Percentiles rank a stretch among this genome's conserved stretches.
phyloP scores from a whole-genome alignment of 1,140 invertebrate species.

The Oncopeltus fasciatus region DNA sequence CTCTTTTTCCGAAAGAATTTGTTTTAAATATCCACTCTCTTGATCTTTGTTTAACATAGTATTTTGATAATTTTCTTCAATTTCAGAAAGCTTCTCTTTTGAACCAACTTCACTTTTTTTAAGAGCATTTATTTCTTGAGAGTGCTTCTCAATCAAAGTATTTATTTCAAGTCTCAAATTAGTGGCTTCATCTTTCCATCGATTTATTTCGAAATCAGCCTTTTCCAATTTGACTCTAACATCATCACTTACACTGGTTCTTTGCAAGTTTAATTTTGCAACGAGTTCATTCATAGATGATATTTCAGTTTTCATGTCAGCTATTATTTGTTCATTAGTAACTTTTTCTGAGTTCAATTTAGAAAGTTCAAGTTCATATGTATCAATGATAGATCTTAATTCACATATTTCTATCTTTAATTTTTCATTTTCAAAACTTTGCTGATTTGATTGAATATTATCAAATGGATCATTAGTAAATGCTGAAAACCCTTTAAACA shows the following conservation, averaged over 20 bases:
- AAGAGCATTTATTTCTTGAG: constrained; percentile 27
- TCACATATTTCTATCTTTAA: not conserved
- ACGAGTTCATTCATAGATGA: not conserved
- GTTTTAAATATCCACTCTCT: constrained; percentile 19
- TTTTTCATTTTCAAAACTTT: not conserved
- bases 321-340: constrained; percentile 15
- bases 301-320: constrained; percentile 16
- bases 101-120: constrained; percentile 31
- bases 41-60: constrained; percentile 17
- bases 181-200: not conserved
- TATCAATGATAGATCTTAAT: not conserved
- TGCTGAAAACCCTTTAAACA: not conserved
- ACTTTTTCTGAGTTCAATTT: constrained; percentile 25
- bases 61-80: constrained; percentile 24
- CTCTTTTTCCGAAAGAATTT: constrained; percentile 11
- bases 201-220: not conserved
- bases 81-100: constrained; percentile 28
- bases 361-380: not conserved
- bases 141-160: not conserved
- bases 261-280: not conserved
- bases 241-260: not conserved
- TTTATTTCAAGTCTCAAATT: not conserved
- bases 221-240: not conserved
- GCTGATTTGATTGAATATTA: not conserved
- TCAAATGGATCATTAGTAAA: not conserved